Conservation (phyloP, 2,888 invertebrate genomes). For the Mythimna vitellina region DNA sequence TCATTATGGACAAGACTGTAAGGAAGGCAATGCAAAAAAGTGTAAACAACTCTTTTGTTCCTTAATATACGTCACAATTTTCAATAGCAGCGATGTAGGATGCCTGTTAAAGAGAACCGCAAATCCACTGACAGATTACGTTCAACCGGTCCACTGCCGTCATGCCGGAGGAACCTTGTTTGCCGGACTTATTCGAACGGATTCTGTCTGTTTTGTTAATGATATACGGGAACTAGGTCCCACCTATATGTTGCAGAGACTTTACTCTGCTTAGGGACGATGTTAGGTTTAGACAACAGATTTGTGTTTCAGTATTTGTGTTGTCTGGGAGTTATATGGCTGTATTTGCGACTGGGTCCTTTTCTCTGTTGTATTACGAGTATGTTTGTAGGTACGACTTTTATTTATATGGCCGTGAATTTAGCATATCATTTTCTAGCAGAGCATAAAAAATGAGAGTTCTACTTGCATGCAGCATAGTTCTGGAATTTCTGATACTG, state of each 20-base stretch:
- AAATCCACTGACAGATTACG: constrained; percentile 63
- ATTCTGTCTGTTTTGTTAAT: constrained; percentile 52
- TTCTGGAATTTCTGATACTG: too few relatives aligned
- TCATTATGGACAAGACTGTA: constrained; percentile 3
- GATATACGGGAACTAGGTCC: constrained; percentile 50
- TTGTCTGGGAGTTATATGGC: constrained; percentile 31
- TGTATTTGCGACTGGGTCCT: constrained; percentile 32
- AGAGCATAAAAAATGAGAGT: too few relatives aligned
- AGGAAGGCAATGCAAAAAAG: constrained; percentile 5
- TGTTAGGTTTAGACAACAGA: constrained; percentile 51
- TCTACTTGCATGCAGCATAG: too few relatives aligned
- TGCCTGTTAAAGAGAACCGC: constrained; percentile 49
- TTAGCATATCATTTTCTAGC: too few relatives aligned
- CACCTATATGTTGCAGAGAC: constrained; percentile 50
- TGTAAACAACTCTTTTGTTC: constrained; percentile 1
- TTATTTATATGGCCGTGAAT: too few relatives aligned
- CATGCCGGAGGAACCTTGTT: constrained; percentile 54
- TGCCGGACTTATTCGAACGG: constrained; percentile 55
- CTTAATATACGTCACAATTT: constrained; percentile 7
- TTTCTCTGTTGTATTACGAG: constrained; percentile 5
- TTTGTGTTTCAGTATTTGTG: constrained; percentile 53
- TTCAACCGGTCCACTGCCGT: constrained; percentile 45
- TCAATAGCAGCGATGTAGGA: constrained; percentile 29
- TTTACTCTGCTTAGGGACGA: constrained; percentile 35
- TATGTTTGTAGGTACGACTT: neutral